These are phyloP conservation scores for Donacobius atricapilla DNA, from an alignment of 2,113 vertebrate genomes.

Conservation along the genomic window DNA sequence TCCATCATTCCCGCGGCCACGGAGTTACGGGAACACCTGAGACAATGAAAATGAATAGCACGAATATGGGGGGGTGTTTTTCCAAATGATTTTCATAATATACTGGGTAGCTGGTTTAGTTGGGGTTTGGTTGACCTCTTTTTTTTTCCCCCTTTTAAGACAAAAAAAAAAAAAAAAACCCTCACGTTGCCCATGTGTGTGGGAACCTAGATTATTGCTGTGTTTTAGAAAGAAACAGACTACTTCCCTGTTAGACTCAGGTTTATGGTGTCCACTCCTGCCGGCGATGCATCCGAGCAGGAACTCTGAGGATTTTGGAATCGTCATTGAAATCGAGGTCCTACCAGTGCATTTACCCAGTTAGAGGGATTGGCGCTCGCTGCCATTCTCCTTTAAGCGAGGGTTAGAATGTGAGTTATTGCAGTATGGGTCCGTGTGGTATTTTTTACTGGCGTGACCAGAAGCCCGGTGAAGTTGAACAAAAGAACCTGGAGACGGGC, in stretches of 20 bases:
- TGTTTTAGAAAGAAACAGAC: neutral
- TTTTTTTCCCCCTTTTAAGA: neutral
- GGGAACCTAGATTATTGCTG: neutral
- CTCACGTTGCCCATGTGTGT: accelerated
- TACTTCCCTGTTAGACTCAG: accelerated
- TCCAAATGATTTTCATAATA: neutral
- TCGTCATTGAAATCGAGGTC: neutral
- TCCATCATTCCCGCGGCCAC: neutral
- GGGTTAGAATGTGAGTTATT: neutral
- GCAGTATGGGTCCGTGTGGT: accelerated
- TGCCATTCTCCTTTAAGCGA: neutral
- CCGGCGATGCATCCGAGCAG: neutral
- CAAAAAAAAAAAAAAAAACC: neutral
- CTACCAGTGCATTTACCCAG: neutral
- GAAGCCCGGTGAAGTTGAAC: neutral
- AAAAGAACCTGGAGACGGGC: neutral
- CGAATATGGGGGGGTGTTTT: accelerated
- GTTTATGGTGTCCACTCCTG: neutral
- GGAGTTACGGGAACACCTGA: neutral
- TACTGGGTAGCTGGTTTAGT: neutral
- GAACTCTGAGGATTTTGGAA: neutral
- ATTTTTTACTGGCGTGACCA: neutral
- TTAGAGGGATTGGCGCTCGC: accelerated
- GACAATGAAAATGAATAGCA: neutral
- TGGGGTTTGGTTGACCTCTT: neutral